phyloP scores from a whole-genome alignment of 2,113 vertebrate genomes.

The Progne subis region DNA sequence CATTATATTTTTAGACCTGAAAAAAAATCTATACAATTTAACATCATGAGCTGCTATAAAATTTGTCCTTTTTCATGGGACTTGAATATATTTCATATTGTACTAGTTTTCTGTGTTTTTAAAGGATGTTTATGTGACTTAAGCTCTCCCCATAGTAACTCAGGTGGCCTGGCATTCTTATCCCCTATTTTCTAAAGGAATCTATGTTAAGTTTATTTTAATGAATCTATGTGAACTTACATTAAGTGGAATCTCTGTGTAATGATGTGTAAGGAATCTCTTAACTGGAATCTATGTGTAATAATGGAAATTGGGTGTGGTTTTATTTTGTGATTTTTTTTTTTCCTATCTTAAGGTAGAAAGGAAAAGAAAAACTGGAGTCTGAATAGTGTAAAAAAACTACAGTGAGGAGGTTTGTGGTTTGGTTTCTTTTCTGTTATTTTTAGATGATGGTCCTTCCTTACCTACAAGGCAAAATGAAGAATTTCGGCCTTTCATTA shows the following conservation, averaged over 20 bases:
- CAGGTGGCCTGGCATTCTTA: not conserved
- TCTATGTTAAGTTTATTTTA: not conserved
- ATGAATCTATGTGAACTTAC: not conserved
- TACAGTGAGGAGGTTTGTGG: not conserved
- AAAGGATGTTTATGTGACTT: not conserved
- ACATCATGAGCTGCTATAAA: not conserved
- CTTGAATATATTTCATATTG: not conserved
- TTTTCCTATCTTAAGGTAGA: not conserved
- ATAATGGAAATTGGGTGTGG: not conserved
- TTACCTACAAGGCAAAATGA: constrained; percentile 98
- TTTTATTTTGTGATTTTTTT: not conserved
- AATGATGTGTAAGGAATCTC: not conserved
- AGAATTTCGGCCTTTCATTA: constrained; percentile 97
- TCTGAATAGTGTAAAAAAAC: not conserved
- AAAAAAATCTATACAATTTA: not conserved
- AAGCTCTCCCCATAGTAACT: not conserved
- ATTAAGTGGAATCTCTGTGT: not conserved
- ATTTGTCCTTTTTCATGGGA: not conserved
- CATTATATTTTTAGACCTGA: not conserved
- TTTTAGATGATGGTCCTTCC: constrained; percentile 91
- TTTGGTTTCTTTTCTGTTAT: not conserved
- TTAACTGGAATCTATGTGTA: not conserved
- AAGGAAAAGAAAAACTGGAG: not conserved
- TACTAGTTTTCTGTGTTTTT: not conserved
- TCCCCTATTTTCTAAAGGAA: not conserved